Conservation (phyloP, 2,113 vertebrate genomes). For the Isurus oxyrinchus region DNA sequence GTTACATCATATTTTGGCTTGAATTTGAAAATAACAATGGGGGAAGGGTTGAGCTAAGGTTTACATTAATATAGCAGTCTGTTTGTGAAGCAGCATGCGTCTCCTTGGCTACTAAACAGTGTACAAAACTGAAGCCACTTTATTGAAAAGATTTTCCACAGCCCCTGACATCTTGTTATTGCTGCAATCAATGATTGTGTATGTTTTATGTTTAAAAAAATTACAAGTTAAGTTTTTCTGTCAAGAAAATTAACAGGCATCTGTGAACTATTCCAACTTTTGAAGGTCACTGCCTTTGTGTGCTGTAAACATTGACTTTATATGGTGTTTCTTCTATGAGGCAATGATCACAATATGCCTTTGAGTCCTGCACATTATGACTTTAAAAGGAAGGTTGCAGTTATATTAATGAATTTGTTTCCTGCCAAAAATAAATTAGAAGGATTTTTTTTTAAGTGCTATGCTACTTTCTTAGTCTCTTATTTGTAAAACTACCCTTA, state of each 20-base stretch:
- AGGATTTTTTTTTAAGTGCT: not conserved
- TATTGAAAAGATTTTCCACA: slow-evolving; percentile 26
- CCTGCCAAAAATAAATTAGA: not conserved
- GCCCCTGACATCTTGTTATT: slow-evolving; percentile 8
- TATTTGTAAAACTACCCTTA: not conserved
- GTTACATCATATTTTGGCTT: slow-evolving; percentile 28
- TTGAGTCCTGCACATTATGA: not conserved
- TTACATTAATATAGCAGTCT: slow-evolving; percentile 28
- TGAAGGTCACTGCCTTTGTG: not conserved
- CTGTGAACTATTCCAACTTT: not conserved
- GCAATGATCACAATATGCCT: not conserved
- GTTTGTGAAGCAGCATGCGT: not conserved
- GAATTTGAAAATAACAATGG: not conserved
- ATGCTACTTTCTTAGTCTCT: not conserved
- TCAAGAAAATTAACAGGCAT: slow-evolving; percentile 22
- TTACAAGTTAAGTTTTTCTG: slow-evolving; percentile 19
- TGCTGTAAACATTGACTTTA: slow-evolving; percentile 22
- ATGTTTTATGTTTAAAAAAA: not conserved
- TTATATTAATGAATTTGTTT: not conserved
- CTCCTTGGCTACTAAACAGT: slow-evolving; percentile 34
- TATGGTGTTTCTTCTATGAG: slow-evolving; percentile 11
- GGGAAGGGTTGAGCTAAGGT: slow-evolving; percentile 11
- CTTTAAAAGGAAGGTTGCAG: slow-evolving; percentile 26
- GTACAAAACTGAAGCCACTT: slow-evolving; percentile 12
- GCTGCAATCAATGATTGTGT: not conserved